Conservation (phyloP, 1,140 invertebrate genomes). For the Drepana arcuata region DNA sequence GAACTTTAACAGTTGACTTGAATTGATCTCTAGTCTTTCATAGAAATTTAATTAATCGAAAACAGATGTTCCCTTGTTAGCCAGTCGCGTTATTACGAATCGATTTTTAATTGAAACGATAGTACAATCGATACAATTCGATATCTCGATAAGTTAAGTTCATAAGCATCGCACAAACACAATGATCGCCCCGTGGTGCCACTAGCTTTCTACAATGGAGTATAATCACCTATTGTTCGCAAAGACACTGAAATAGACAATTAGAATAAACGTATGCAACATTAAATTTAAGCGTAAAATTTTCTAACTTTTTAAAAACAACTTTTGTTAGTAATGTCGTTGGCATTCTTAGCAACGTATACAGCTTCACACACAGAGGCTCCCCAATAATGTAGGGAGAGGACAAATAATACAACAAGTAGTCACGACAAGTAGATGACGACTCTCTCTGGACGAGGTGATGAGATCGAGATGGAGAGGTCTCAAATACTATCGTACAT, state of each 20-base stretch:
- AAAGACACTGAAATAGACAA: slow-evolving; percentile 47
- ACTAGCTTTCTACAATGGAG: slow-evolving; percentile 48
- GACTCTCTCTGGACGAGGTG: too few relatives aligned
- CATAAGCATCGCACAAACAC: slow-evolving; percentile 31
- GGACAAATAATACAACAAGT: too few relatives aligned
- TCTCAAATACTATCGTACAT: too few relatives aligned
- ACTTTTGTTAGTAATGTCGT: slow-evolving; percentile 2
- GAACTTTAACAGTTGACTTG: slow-evolving; percentile 27
- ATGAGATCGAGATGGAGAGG: too few relatives aligned
- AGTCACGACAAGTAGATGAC: too few relatives aligned
- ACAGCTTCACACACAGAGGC: too few relatives aligned
- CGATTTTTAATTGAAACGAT: slow-evolving; percentile 63
- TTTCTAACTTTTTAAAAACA: too few relatives aligned
- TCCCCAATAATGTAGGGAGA: too few relatives aligned
- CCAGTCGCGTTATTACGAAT: slow-evolving; percentile 30
- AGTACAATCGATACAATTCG: slow-evolving; percentile 37
- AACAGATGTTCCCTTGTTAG: slow-evolving; percentile 65
- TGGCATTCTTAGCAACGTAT: too few relatives aligned
- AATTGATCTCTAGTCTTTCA: slow-evolving; percentile 21
- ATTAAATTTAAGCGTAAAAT: too few relatives aligned
- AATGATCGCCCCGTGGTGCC: slow-evolving; percentile 52
- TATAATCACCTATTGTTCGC: slow-evolving; percentile 65
- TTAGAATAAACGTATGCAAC: slow-evolving; percentile 36
- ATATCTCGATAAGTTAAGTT: slow-evolving; percentile 22
- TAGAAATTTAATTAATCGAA: slow-evolving; percentile 56